phyloP scores from a whole-genome alignment of 2,888 invertebrate genomes.

The Toxonevra muliebris region DNA sequence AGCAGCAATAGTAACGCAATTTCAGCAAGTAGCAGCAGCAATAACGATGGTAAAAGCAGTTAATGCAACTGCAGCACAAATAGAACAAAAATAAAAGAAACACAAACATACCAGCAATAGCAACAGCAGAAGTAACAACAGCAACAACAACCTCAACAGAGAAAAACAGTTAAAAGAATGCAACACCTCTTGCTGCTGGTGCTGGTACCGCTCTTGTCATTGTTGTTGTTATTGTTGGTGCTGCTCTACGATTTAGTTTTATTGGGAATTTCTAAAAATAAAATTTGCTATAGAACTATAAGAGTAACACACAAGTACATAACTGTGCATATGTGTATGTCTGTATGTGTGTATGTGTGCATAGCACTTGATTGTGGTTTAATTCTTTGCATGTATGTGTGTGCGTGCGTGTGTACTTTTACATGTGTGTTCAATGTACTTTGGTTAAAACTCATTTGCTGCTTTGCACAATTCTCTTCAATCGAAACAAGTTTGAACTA shows the following conservation, averaged over 20 bases:
- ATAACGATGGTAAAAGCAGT: constrained; percentile 15
- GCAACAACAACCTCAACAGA: constrained; percentile 15
- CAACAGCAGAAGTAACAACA: constrained; percentile 21
- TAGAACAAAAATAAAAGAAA: constrained; percentile 3
- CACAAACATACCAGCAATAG: background rate
- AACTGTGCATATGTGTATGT: background rate
- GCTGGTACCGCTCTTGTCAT: background rate
- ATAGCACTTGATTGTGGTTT: background rate
- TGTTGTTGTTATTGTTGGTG: background rate
- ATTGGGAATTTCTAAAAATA: constrained; percentile 11
- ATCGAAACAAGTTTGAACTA: constrained; percentile 7
- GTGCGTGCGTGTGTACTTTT: background rate
- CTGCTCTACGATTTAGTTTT: background rate
- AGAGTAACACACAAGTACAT: background rate
- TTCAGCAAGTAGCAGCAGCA: too few species aligned
- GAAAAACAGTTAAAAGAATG: constrained; percentile 14
- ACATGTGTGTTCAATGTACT: background rate
- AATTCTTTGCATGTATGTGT: background rate
- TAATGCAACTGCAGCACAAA: constrained; percentile 25
- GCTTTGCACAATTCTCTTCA: too few species aligned
- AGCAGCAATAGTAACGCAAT: constrained; percentile 13
- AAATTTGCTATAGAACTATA: too few species aligned
- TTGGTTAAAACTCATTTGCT: too few species aligned
- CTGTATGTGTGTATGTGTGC: background rate
- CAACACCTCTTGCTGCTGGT: constrained; percentile 13